These are phyloP conservation scores for Apocrypta bakeri DNA, from an alignment of 1,140 invertebrate species.

Conservation along the genomic window DNA sequence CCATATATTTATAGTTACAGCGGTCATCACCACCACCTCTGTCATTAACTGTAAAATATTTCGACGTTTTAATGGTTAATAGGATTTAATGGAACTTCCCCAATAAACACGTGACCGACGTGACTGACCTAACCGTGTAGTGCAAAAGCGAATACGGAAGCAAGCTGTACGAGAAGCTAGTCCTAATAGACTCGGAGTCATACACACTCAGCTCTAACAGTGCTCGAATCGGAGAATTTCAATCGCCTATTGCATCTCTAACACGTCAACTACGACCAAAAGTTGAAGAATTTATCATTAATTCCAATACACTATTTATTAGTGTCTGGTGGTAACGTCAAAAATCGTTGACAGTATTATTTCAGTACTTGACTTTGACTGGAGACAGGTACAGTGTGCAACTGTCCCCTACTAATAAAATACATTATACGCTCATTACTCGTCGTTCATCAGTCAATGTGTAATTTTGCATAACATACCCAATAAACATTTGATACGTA, in stretches of 20 bases:
- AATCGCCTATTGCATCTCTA: constrained; percentile 8
- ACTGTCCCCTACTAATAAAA: too few species aligned
- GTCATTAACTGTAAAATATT: constrained; percentile 65
- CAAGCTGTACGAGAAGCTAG: constrained; percentile 22
- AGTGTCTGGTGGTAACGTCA: constrained; percentile 55
- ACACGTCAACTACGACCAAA: too few species aligned
- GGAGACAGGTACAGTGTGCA: too few species aligned
- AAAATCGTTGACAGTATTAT: constrained; percentile 60
- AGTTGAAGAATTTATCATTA: constrained; percentile 52
- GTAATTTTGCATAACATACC: too few species aligned
- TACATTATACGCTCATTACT: too few species aligned
- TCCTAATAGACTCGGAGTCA: constrained; percentile 33
- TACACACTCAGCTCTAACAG: neutral
- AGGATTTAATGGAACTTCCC: constrained; percentile 65
- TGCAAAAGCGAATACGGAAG: constrained; percentile 46
- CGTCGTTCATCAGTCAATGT: constrained; percentile 63
- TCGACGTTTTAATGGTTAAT: constrained; percentile 66
- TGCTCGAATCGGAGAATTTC: constrained; percentile 7
- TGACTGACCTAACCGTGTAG: too few species aligned
- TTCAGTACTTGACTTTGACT: constrained; percentile 58
- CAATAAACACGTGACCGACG: constrained; percentile 48
- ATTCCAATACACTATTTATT: constrained; percentile 56
- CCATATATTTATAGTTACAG: constrained; percentile 50
- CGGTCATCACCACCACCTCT: constrained; percentile 54
- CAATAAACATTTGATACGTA: too few species aligned